Base-by-base conservation (phyloP, 2,888 invertebrate species). In the Venustoraphidia nigricollis region DNA sequence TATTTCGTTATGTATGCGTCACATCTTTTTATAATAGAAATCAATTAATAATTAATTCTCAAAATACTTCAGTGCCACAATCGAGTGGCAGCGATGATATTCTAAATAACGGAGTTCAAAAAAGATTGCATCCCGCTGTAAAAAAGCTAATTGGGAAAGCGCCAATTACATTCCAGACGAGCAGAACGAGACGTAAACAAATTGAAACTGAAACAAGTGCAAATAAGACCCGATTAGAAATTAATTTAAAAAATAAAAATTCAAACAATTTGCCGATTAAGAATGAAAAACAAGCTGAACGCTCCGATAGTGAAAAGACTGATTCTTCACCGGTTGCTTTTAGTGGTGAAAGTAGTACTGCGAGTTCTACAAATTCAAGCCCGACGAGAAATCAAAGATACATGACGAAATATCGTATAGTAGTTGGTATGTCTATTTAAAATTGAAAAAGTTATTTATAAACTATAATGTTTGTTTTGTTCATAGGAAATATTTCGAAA, bases 401-500 rank as follows among this genome's bases (percentile, higher is more conserved):
- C 41, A 64, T 64, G 55, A 55, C 54, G 3, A 65, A 63, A 54
- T 59, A 62, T 51, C 56, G 59, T 37, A 56, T 75, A 51, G 66
- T 73, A 10, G 66, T 75, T 6, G 75, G 27, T 27, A 27, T 5
- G 27, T 27, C 27, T 27, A 27, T 3, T 27, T 27, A 67, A 44
- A 46, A 41, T 3, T 8, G 9, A 1, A 6, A 34, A 34, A 43
- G 9, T 35, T 37, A 17, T 34, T 4, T 35, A 41, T 45, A 10
- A 35, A 17, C 39, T 44, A 11, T 34, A 45, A 34, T 27, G 43
- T 27, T 0, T 56, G 70, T 71, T 27, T 27, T 27, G 27, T 27
- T 27, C 27, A 27, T 27, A 27, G 27, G 88, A 1, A 92, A 92
- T 68, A 83, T 90, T 4, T 91, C 91, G 0, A 88, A 86, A 61